Conservation (phyloP, 2,113 vertebrate genomes). For the Gopherus flavomarginatus region DNA sequence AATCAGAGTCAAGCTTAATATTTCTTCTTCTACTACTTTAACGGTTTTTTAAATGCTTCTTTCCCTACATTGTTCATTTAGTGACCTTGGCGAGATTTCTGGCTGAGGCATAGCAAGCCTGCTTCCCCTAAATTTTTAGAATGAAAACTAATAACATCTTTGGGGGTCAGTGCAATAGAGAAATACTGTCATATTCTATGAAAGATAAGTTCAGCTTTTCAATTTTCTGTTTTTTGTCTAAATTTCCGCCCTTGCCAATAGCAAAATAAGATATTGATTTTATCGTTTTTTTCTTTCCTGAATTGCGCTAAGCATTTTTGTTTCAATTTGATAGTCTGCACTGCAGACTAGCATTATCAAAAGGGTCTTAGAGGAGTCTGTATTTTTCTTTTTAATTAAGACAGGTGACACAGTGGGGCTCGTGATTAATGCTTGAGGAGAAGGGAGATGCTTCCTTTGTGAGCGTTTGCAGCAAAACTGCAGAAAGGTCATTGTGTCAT, state of each 20-base stretch:
- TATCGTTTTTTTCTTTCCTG: slow-evolving; percentile 21
- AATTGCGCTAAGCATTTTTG: slow-evolving; percentile 22
- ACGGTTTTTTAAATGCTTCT: background rate
- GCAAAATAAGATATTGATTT: slow-evolving; percentile 13
- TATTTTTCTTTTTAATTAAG: slow-evolving; percentile 52
- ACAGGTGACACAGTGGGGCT: background rate
- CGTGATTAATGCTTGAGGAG: slow-evolving; percentile 1
- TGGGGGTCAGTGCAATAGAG: background rate
- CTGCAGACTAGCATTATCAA: background rate
- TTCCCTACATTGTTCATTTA: slow-evolving; percentile 1
- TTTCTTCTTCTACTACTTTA: background rate
- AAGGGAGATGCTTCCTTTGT: slow-evolving; percentile 6
- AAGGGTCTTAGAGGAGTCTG: background rate
- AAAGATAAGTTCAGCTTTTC: slow-evolving; percentile 44
- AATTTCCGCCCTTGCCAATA: background rate
- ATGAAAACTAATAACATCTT: background rate
- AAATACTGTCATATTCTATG: background rate
- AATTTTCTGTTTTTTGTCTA: background rate
- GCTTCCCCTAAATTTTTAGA: slow-evolving; percentile 7
- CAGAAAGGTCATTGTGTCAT: slow-evolving; percentile 22
- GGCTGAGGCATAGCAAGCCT: background rate
- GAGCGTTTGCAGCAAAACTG: slow-evolving; percentile 1
- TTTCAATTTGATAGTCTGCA: slow-evolving; percentile 7
- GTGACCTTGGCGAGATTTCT: background rate
- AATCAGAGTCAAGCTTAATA: background rate